Conservation (phyloP, 2,113 vertebrate species). For the Gasterosteus nipponicus region DNA sequence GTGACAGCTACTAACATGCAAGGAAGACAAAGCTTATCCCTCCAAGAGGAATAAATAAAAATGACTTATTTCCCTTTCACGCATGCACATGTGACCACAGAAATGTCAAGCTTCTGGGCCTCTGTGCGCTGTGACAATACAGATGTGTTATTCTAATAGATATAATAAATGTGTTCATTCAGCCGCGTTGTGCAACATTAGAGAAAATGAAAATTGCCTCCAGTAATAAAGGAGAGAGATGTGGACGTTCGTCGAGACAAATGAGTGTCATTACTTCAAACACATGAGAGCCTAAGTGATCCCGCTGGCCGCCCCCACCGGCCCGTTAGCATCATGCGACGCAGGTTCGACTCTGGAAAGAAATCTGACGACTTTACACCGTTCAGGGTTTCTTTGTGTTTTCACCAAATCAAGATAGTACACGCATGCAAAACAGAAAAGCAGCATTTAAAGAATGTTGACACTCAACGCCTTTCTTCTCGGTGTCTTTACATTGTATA, state of each 20-base stretch:
- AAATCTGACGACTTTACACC: slow-evolving; percentile 9
- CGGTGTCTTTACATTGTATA: background rate
- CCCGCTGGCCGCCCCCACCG: slow-evolving; percentile 17
- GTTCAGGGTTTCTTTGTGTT: background rate
- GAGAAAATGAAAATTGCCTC: slow-evolving; percentile 41
- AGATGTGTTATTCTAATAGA: slow-evolving; percentile 29
- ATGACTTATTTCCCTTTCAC: background rate
- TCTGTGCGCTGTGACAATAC: background rate
- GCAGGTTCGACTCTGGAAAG: background rate
- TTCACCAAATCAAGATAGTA: background rate
- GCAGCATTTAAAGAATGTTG: background rate
- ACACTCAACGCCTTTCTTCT: background rate
- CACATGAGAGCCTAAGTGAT: slow-evolving; percentile 30
- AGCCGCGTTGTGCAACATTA: slow-evolving; percentile 22
- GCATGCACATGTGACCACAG: background rate
- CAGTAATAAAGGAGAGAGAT: slow-evolving; percentile 27
- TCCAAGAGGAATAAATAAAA: background rate
- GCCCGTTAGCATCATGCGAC: background rate
- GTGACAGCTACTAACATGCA: background rate
- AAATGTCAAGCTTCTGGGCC: background rate
- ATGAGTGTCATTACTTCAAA: slow-evolving; percentile 52
- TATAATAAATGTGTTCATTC: slow-evolving; percentile 28
- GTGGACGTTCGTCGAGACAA: slow-evolving; percentile 39
- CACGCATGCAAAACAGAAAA: background rate
- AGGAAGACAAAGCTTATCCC: background rate